A percentile compares a stretch with the other conserved stretches of the same genome.
Conservation (phyloP, 30 jellyfish, hydroid and myxozoan species). For the Clytia hemisphaerica region DNA sequence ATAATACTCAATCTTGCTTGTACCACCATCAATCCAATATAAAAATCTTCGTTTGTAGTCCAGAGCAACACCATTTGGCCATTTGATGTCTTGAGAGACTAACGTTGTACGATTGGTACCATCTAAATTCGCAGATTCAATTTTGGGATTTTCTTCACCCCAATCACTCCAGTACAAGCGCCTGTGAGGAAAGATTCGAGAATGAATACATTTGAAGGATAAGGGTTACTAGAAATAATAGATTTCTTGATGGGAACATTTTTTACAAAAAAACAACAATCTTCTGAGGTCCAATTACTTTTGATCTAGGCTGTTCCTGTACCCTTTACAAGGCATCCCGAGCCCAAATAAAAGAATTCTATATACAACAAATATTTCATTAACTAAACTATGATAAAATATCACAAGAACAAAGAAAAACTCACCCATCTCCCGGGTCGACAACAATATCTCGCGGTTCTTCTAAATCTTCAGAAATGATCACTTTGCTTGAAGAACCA, state of each 20-base stretch:
- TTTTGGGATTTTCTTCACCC: constrained; percentile 53
- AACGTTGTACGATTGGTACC: constrained; percentile 57
- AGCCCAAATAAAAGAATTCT: too few species aligned
- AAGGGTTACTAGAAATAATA: too few species aligned
- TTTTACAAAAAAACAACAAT: too few species aligned
- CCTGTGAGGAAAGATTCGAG: too few species aligned
- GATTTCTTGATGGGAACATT: too few species aligned
- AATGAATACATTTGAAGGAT: too few species aligned
- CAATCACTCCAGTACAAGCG: constrained; percentile 83
- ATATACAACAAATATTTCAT: too few species aligned
- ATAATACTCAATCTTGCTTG: constrained; percentile 46
- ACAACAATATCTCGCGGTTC: constrained; percentile 87
- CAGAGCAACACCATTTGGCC: constrained; percentile 92
- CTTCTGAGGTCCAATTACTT: too few species aligned
- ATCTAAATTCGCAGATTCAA: constrained; percentile 80
- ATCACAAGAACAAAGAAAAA: neutral
- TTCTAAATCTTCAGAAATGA: constrained; percentile 30
- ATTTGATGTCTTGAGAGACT: constrained; percentile 19
- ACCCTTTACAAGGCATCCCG: too few species aligned
- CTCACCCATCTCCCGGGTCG: constrained; percentile 81
- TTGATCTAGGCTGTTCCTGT: too few species aligned
- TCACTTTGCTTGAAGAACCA: constrained; percentile 43
- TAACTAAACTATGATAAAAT: neutral
- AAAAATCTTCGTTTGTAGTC: constrained; percentile 45
- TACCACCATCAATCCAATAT: constrained; percentile 73